phyloP scores from a whole-genome alignment of 2,113 vertebrate species.

The Dunckerocampus dactyliophorus region DNA sequence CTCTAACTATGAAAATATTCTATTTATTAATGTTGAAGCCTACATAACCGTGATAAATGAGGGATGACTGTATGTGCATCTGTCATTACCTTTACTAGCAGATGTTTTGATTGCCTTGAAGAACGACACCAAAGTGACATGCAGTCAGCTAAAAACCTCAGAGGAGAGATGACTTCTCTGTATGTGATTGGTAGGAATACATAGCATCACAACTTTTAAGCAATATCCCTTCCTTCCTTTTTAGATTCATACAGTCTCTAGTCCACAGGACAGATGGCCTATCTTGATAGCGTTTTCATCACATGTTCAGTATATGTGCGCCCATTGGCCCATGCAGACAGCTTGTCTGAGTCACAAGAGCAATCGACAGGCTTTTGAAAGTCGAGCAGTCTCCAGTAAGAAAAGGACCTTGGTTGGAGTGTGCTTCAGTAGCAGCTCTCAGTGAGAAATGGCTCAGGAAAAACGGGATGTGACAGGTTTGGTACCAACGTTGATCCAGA shows the following conservation, averaged over 20 bases:
- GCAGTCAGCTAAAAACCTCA: background rate
- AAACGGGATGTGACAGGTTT: background rate
- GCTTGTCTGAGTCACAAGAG: constrained; percentile 43
- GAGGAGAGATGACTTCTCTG: background rate
- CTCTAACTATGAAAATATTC: no score
- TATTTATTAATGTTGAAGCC: no score
- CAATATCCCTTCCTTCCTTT: constrained; percentile 1
- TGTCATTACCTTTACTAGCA: no score
- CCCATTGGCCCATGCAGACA: constrained; percentile 21
- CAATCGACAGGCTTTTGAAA: constrained; percentile 22
- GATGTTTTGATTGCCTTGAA: no score
- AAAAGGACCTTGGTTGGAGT: constrained; percentile 18
- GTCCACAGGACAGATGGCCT: constrained; percentile 21
- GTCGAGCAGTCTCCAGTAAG: background rate
- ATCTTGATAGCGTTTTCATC: constrained; percentile 24
- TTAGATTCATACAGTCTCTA: constrained; percentile 2
- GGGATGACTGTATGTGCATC: no score
- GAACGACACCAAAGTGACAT: background rate
- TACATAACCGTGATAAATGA: no score
- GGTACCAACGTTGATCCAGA: constrained; percentile 4
- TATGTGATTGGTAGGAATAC: background rate
- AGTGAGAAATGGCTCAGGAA: constrained; percentile 8
- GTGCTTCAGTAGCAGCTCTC: constrained; percentile 11
- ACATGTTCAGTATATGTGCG: constrained; percentile 12
- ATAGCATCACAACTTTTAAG: background rate